Base-by-base conservation (phyloP, 2,888 invertebrate genomes). In the Lasiommata megera region DNA sequence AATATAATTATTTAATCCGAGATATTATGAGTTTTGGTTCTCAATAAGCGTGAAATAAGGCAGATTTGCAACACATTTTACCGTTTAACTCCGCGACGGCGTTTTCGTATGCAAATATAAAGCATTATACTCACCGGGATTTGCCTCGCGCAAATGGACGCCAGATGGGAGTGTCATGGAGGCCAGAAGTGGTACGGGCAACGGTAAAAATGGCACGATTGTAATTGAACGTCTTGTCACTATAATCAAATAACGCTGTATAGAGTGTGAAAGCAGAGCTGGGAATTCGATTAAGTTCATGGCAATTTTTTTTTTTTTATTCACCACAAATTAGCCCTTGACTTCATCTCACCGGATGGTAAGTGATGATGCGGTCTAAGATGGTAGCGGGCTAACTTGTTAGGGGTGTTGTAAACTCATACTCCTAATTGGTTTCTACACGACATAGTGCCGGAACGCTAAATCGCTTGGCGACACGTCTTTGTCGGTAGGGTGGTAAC, bases 41-140 rank as follows among this genome's bases (percentile, higher is more conserved):
- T 2, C 23, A 23, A 23, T 2, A 23, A 28, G 14, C 6, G 54
- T 54, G 46, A 38, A 29, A 46, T 47, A 17, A 38, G 28, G 23
- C 9, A 29, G n/a, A 31, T 54, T 46, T 48, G 47, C 54, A 54
- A 29, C 8, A 46, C 17, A 46, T 29, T 46, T 29, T 23, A 38
- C 37, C 16, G 37, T 12, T 12, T 11, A 8, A 46, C 31, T 12
- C 23, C 34, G 12, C 14, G 16, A 12, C 38, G 40, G 9, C 6
- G 18, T 29, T 34, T 55, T 55, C 55, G 23, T 55, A 55, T 55
- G 55, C 38, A 41, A 55, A 55, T 48, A 5, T 37, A 36, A 37
- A 34, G 47, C 6, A 17, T 38, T 8, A 18, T 37, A 50, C 23
- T 23, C 50, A 28, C 9, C 8, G 12, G 6, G 1, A 9, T 29